Base-by-base conservation (phyloP, 2,797 vertebrate species). In the Channallabes apus region DNA sequence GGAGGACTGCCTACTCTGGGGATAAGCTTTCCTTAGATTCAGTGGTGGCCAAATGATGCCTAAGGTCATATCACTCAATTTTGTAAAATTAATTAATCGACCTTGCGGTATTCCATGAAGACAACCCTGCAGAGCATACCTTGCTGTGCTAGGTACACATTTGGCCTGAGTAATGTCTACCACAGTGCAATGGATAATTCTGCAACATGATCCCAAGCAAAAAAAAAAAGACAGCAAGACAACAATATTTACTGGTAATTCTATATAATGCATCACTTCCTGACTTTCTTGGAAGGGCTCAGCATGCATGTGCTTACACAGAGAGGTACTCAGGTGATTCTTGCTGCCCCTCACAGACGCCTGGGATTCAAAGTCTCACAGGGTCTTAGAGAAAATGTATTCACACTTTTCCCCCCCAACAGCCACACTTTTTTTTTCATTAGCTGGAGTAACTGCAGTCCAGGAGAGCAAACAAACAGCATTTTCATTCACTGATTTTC, bases 21-120 rank as follows among this genome's bases (percentile, higher is more conserved):
- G 22, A 38, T 38, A 18, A 22, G 35, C 18, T 41, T 69, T 20
- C 35, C 35, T 69, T 69, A 20, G 71, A n/a, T 73, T 73, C 6
- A 6, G 46, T 73, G 24, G 15, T 75, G 27, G 3, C 46, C 51
- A 56, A 56, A 54, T 56, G n/a, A 75, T 75, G 46, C n/a, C 72
- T 15, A 75, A 54, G 72, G 46, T 56, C n/a, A 56, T 18, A 75
- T 56, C 46, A 75, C n/a, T 75, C 15, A 56, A 56, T 75, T 77
- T 32, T 77, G 56, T 35, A 59, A 46, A 77, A 77, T 77, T 24
- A 59, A 22, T 24, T 59, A 5, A 77, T 77, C 35, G 27, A 35
- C 29, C 29, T 59, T 76, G 1, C 17, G 22, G 51, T 29, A 76
- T 76, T 58, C 54, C 9, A 24, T 24, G 59, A 77, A 59, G 29